These are phyloP conservation scores for Chelon labrosus DNA, from an alignment of 2,797 vertebrate genomes.

Conservation along the genomic window DNA sequence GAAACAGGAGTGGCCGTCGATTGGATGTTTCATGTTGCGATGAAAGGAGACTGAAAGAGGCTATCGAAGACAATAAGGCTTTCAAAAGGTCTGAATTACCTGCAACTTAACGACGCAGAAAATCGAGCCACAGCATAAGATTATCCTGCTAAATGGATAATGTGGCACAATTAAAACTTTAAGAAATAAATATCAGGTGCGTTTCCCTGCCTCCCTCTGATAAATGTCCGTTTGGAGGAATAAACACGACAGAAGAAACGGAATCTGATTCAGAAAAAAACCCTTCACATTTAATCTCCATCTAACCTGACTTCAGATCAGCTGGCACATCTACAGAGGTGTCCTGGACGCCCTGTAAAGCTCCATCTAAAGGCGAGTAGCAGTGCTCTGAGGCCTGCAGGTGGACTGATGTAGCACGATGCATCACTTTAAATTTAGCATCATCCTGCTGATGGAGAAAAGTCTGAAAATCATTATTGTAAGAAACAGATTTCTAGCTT, in stretches of 20 bases:
- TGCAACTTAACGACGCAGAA: no score
- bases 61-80: no score
- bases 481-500: no score
- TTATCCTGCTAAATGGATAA: no score
- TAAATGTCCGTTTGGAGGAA: background rate
- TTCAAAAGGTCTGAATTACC: no score
- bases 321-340: background rate
- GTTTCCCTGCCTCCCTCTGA: background rate
- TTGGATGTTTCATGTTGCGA: no score
- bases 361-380: no score
- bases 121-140: no score
- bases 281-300: conserved; percentile 18
- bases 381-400: background rate
- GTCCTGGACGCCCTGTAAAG: background rate
- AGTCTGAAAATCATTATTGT: background rate
- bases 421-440: background rate
- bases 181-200: no score
- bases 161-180: no score
- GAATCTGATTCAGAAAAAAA: conserved; percentile 21
- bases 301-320: background rate
- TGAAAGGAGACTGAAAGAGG: no score
- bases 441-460: background rate
- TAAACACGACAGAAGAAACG: conserved; percentile 4
- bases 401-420: background rate
- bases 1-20: no score